Conservation (phyloP, 2,888 invertebrate species). For the Netelia inedita region DNA sequence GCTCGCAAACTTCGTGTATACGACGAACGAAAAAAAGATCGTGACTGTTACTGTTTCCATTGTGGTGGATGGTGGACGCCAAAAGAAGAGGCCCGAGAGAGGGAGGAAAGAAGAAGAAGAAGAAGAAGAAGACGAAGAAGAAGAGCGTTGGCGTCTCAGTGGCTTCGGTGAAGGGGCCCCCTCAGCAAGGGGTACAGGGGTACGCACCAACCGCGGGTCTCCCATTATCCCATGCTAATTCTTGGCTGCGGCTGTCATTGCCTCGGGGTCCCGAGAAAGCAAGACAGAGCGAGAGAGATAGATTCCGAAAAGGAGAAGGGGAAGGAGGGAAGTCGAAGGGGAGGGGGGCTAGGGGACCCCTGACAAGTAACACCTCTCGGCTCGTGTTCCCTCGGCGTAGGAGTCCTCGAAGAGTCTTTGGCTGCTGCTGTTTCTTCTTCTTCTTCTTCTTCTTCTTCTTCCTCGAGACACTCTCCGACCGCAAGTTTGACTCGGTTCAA, state of each 20-base stretch:
- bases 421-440: constrained; percentile 59
- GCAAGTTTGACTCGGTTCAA: constrained; percentile 53
- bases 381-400: constrained; percentile 79
- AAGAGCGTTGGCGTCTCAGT: constrained; percentile 66
- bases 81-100: constrained; percentile 20
- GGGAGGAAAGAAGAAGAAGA: constrained; percentile 19
- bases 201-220: constrained; percentile 77
- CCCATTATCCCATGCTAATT: constrained; percentile 85
- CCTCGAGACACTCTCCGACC: constrained; percentile 51
- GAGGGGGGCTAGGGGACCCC: constrained; percentile 67
- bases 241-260: constrained; percentile 84
- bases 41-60: constrained; percentile 51
- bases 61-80: constrained; percentile 28
- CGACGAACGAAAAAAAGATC: constrained; percentile 40
- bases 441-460: constrained; percentile 45
- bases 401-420: constrained; percentile 71
- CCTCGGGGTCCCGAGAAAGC: constrained; percentile 77
- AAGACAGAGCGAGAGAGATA: background rate
- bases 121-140: constrained; percentile 48
- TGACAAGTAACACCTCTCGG: constrained; percentile 85
- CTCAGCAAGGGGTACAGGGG: constrained; percentile 77
- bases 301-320: background rate
- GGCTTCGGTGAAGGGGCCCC: constrained; percentile 74
- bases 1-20: constrained; percentile 12
- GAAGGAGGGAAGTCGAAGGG: background rate